phyloP scores from a whole-genome alignment of 2,797 vertebrate genomes.

The Vultur gryphus region DNA sequence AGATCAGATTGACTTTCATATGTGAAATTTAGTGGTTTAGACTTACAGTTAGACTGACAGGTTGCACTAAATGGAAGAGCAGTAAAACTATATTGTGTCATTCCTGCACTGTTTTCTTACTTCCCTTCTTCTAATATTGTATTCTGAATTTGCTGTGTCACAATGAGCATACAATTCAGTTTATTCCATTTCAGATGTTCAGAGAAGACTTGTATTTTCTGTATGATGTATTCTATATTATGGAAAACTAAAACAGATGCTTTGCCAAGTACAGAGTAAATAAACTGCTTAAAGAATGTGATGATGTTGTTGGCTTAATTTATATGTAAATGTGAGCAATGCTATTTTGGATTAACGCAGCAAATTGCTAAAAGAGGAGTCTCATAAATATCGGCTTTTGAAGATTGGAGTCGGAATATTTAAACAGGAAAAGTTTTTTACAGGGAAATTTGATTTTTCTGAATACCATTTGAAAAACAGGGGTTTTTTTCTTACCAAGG shows the following conservation, averaged over 20 bases:
- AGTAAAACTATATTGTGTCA: not conserved
- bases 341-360: not conserved
- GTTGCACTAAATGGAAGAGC: not conserved
- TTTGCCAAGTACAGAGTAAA: conserved; percentile 2
- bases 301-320: not conserved
- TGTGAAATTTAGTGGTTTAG: not conserved
- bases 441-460: not conserved
- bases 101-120: not conserved
- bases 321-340: conserved; percentile 28
- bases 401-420: not conserved
- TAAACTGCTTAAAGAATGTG: not conserved
- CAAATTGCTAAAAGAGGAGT: not conserved
- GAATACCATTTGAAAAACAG: not conserved
- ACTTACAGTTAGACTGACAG: not conserved
- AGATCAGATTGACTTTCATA: not conserved
- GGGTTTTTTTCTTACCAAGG: not conserved
- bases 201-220: not conserved
- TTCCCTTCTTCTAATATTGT: not conserved
- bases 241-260: not conserved
- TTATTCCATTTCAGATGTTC: not conserved
- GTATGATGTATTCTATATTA: not conserved
- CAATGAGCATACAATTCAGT: not conserved
- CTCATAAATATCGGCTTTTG: not conserved
- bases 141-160: not conserved
- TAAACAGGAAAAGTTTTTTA: not conserved